phyloP scores from a whole-genome alignment of 2,888 invertebrate species.

The Pseudococcus jackbeardsleyi region DNA sequence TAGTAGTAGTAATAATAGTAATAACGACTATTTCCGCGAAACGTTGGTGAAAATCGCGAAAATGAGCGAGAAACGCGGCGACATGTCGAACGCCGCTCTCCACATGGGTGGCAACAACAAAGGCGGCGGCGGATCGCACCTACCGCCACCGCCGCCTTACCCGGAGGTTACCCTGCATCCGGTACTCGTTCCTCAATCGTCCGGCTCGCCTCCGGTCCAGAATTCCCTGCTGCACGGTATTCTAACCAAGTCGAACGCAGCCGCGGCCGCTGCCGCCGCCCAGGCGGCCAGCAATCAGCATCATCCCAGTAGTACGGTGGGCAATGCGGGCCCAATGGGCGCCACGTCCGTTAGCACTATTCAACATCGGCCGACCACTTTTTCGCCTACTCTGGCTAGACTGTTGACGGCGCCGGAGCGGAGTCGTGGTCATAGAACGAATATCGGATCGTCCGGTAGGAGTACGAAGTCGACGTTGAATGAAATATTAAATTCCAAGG shows the following conservation, averaged over 20 bases:
- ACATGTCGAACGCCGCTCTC: constrained; percentile 65
- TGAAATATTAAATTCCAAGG: constrained; percentile 64
- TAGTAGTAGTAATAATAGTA: constrained; percentile 69
- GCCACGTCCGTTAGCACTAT: constrained; percentile 38
- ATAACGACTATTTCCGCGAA: constrained; percentile 77
- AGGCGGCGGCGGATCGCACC: constrained; percentile 67
- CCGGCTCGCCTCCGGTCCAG: constrained; percentile 71
- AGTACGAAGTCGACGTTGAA: constrained; percentile 58
- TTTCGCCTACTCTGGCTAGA: constrained; percentile 85
- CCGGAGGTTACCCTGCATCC: constrained; percentile 86
- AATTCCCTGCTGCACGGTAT: constrained; percentile 83
- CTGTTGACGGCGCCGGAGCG: constrained; percentile 79
- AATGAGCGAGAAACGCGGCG: constrained; percentile 70
- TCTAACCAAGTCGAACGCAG: constrained; percentile 73
- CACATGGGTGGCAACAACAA: constrained; percentile 63
- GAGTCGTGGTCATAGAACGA: constrained; percentile 55
- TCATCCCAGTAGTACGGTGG: constrained; percentile 54
- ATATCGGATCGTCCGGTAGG: constrained; percentile 33
- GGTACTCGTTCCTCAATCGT: constrained; percentile 72
- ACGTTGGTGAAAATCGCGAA: constrained; percentile 82
- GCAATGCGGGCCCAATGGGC: background rate
- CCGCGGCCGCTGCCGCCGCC: background rate
- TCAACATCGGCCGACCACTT: constrained; percentile 74
- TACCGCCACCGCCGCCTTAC: constrained; percentile 77
- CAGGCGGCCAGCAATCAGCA: background rate